These are phyloP conservation scores for Lycopodina hypogea DNA, from an alignment of 37 sponge, comb jelly and placozoan species.

Conservation along the genomic window DNA sequence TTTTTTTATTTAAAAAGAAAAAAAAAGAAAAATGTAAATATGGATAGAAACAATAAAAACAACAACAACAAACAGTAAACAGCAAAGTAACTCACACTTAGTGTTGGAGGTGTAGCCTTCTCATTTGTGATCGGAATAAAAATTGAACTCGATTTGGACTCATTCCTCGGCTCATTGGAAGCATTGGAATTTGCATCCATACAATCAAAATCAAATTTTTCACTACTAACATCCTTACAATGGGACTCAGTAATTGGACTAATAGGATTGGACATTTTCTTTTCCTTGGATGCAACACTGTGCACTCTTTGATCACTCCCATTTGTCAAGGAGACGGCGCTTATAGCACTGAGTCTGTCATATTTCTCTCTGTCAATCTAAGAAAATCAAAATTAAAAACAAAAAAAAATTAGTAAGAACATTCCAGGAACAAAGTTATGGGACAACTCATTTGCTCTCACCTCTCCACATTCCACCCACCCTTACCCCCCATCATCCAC, in stretches of 20 bases:
- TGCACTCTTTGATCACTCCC: constrained; percentile 1
- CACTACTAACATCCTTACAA: constrained; percentile 10
- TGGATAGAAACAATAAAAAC: too few relatives aligned
- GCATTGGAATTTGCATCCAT: neutral
- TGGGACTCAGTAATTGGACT: neutral
- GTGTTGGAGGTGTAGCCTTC: neutral
- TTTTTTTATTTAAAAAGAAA: too few relatives aligned
- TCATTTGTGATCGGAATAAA: neutral
- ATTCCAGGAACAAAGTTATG: too few relatives aligned
- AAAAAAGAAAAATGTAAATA: too few relatives aligned
- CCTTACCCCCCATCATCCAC: neutral
- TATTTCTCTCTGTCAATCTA: neutral
- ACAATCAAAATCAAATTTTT: constrained; percentile 38
- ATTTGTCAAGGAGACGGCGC: neutral
- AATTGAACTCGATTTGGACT: neutral
- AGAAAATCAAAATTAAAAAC: too few relatives aligned
- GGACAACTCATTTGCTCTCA: too few relatives aligned
- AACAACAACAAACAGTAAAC: too few relatives aligned
- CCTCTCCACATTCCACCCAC: too few relatives aligned
- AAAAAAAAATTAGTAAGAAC: too few relatives aligned
- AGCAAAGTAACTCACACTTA: too few relatives aligned
- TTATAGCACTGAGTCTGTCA: neutral
- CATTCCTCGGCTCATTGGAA: constrained; percentile 6
- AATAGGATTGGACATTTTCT: neutral
- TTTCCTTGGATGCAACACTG: neutral